Evolutionary conservation across 1,140 invertebrate species (phyloP).

Genomic region (Drosophila pallidifrons): DNA sequence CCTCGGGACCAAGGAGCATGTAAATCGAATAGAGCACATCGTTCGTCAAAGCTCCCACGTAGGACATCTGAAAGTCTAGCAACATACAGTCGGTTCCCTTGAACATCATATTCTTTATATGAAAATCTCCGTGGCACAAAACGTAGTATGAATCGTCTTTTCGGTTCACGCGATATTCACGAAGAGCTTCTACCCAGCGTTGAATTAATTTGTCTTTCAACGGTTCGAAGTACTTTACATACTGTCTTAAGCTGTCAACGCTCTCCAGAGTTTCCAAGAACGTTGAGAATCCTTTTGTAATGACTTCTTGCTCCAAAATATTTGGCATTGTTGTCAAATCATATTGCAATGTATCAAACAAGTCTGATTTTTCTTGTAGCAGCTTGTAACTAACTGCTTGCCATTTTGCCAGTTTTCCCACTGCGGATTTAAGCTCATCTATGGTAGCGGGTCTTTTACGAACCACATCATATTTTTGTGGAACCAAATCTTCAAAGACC

Average conservation of each 20-base stretch:
- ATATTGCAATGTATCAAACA: slow-evolving; percentile 39
- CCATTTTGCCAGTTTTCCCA: slow-evolving; percentile 61
- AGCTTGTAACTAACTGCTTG: slow-evolving; percentile 66
- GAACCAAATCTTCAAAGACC: slow-evolving; percentile 25
- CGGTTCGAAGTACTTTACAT: slow-evolving; percentile 38
- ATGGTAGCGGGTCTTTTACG: slow-evolving; percentile 18
- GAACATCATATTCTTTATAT: slow-evolving; percentile 69
- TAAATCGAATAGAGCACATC: slow-evolving; percentile 65
- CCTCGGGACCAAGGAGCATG: slow-evolving; percentile 53
- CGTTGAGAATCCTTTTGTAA: slow-evolving; percentile 28
- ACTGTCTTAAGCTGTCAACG: slow-evolving; percentile 35
- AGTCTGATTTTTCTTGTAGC: slow-evolving; percentile 42
- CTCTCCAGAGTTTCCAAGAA: slow-evolving; percentile 44
- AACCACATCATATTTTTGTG: slow-evolving; percentile 2
- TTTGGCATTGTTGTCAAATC: slow-evolving; percentile 31
- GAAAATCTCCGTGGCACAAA: slow-evolving; percentile 69
- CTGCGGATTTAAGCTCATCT: slow-evolving; percentile 46
- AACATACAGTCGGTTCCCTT: slow-evolving; percentile 58
- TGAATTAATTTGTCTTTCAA: slow-evolving; percentile 27
- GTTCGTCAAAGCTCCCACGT: slow-evolving; percentile 42
- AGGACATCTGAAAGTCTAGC: slow-evolving; percentile 64
- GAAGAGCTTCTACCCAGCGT: slow-evolving; percentile 8
- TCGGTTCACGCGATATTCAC: slow-evolving; percentile 48
- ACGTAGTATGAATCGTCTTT: slow-evolving; percentile 52
- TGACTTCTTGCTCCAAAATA: slow-evolving; percentile 18